Percentiles rank a stretch among this genome's conserved stretches.
Conservation (phyloP, 2,113 vertebrate genomes). For the Nestor notabilis region DNA sequence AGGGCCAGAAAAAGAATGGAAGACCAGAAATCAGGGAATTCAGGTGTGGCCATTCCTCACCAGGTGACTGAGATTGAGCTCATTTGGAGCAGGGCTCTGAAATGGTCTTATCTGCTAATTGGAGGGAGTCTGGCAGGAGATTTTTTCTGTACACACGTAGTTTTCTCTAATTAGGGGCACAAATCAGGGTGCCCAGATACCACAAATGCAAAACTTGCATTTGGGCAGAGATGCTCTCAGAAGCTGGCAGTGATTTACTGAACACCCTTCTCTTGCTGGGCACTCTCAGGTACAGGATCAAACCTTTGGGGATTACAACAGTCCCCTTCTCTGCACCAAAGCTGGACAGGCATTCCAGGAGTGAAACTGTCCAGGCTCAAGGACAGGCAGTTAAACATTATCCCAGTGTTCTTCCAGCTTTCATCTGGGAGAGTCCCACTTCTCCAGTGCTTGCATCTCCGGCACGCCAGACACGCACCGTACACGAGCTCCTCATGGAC, state of each 20-base stretch:
- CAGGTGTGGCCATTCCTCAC: not conserved
- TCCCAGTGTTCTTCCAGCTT: not conserved
- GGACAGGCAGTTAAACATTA: not conserved
- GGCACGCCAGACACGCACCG: not conserved
- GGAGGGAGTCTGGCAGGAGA: not conserved
- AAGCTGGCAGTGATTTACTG: not conserved
- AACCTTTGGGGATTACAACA: not conserved
- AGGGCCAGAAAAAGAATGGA: not conserved
- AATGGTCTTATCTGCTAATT: not conserved
- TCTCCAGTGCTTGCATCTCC: not conserved
- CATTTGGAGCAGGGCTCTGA: not conserved
- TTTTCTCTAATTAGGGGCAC: not conserved
- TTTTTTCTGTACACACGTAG: not conserved
- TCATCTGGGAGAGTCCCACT: not conserved
- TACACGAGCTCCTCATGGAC: not conserved
- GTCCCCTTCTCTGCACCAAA: not conserved
- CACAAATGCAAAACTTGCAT: not conserved
- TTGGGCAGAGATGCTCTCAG: not conserved
- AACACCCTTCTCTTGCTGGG: not conserved
- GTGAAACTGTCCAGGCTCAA: constrained; percentile 11
- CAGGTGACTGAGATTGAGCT: not conserved
- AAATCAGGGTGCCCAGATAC: not conserved
- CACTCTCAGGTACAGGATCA: not conserved
- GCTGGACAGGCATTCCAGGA: not conserved
- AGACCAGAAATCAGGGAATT: not conserved